Conservation (phyloP, 2,797 vertebrate species). For the Nyctibius grandis region DNA sequence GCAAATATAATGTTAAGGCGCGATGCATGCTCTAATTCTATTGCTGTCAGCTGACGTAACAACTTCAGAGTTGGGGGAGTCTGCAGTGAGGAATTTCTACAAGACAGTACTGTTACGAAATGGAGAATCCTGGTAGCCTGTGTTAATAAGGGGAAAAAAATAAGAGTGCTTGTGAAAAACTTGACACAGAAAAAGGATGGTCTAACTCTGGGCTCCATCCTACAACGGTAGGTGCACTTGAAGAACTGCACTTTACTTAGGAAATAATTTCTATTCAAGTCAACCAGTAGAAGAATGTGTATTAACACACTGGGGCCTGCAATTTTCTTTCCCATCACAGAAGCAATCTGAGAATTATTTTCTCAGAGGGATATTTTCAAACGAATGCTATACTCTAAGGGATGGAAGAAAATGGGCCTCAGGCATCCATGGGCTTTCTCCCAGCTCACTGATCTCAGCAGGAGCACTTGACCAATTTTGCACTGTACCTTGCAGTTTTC, state of each 20-base stretch:
- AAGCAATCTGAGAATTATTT: not conserved
- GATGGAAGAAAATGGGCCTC: not conserved
- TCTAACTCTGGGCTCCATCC: not conserved
- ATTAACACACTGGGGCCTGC: not conserved
- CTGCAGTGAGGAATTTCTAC: not conserved
- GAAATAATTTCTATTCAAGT: not conserved
- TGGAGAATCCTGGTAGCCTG: not conserved
- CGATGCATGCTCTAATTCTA: not conserved
- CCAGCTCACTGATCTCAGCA: not conserved
- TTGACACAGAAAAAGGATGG: not conserved
- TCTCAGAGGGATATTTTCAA: not conserved
- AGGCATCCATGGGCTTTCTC: not conserved
- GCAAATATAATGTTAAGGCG: not conserved
- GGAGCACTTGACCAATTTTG: not conserved
- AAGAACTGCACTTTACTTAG: not conserved
- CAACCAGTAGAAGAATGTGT: not conserved
- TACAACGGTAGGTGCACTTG: not conserved
- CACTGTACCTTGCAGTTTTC: too few species aligned
- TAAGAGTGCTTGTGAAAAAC: not conserved
- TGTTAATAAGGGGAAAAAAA: not conserved
- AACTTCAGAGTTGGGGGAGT: not conserved
- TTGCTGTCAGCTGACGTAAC: not conserved
- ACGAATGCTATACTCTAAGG: not conserved
- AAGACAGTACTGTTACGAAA: not conserved
- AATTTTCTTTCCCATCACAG: not conserved